Conservation (phyloP, 2,888 invertebrate genomes). For the Eilema depressum region DNA sequence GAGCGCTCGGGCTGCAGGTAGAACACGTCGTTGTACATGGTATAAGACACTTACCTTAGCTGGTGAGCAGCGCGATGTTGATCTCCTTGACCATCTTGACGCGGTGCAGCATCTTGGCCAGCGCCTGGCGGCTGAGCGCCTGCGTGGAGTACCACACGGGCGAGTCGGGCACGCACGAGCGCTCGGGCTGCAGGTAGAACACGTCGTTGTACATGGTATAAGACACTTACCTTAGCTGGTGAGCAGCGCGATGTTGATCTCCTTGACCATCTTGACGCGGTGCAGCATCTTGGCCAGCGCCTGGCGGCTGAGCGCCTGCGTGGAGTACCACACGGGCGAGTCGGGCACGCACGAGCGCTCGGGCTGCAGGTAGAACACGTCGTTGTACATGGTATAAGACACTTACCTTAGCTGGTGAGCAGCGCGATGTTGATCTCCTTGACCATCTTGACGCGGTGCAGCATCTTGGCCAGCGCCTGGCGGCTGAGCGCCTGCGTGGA, state of each 20-base stretch:
- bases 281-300: constrained; percentile 96
- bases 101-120: constrained; percentile 97
- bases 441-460: constrained; percentile 97
- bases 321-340: constrained; percentile 98
- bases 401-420: too few species aligned
- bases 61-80: constrained; percentile 93
- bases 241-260: constrained; percentile 94
- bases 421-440: constrained; percentile 96
- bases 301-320: constrained; percentile 92
- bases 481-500: constrained; percentile 92
- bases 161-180: constrained; percentile 97
- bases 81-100: constrained; percentile 97
- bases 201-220: constrained; percentile 96
- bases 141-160: constrained; percentile 98
- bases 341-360: constrained; percentile 98
- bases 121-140: constrained; percentile 92
- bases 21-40: constrained; percentile 96
- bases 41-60: too few species aligned
- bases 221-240: too few species aligned
- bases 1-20: constrained; percentile 97
- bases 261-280: constrained; percentile 96
- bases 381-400: constrained; percentile 95
- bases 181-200: constrained; percentile 97
- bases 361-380: constrained; percentile 97
- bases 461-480: constrained; percentile 95